These are phyloP conservation scores for Tetranychus truncatus DNA, from an alignment of 2,888 invertebrate genomes.

Conservation along the genomic window DNA sequence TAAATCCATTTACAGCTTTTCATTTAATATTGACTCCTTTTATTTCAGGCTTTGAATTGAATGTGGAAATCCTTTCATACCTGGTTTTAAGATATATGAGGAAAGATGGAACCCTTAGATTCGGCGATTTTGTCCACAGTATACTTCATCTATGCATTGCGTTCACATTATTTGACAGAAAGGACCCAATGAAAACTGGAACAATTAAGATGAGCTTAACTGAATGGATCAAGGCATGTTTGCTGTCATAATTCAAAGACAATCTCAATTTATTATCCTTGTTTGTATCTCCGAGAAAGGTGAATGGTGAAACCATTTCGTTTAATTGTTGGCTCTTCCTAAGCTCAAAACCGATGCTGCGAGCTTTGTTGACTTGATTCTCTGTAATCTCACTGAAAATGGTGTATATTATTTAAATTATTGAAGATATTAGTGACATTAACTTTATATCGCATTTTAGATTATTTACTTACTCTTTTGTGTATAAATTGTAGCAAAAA, in stretches of 20 bases:
- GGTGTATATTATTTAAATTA: background rate
- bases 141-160: conserved; percentile 70
- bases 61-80: conserved; percentile 60
- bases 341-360: too few species aligned
- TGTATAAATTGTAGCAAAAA: too few species aligned
- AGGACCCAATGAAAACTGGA: conserved; percentile 60
- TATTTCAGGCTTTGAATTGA: conserved; percentile 53
- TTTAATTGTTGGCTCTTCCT: too few species aligned
- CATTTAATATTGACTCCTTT: conserved; percentile 9
- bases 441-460: background rate
- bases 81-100: conserved; percentile 70
- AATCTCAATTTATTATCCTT: background rate
- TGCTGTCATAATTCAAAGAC: conserved; percentile 1
- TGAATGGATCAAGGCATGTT: conserved; percentile 53
- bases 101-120: conserved; percentile 72
- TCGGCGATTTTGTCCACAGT: conserved; percentile 77
- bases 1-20: background rate
- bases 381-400: background rate
- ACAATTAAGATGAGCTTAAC: conserved; percentile 58
- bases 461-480: background rate
- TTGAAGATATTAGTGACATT: background rate
- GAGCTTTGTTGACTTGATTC: background rate
- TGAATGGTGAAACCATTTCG: too few species aligned
- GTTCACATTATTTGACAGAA: conserved; percentile 62
- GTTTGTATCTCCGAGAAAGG: too few species aligned